Base-by-base conservation (phyloP, 2,888 invertebrate species). In the Drosophila siamana region DNA sequence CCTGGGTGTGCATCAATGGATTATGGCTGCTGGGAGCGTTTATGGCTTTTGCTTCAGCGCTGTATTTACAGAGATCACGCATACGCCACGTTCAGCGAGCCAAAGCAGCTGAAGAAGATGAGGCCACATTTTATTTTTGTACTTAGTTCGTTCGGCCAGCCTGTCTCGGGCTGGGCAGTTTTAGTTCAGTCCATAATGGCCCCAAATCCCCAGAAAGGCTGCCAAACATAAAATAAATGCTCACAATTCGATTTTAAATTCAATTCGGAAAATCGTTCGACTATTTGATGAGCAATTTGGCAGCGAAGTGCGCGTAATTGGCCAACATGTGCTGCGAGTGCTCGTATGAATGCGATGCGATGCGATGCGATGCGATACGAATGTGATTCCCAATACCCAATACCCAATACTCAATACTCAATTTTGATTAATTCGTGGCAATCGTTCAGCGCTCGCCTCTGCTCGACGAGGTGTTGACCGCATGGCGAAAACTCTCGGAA, bases 381-480 rank as follows among this genome's bases (percentile, higher is more conserved):
- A 38, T 62, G 44, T 41, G 62, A 56, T n/a, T 33, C 30, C 11
- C 11, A 30, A 11, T 19, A 19, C 11, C 30, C 30, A 9, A 30
- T 30, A 22, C 22, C 54, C 19, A 28, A 47, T 47, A 33, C 41
- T 13, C 36, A 4, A 28, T 61, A n/a, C n/a, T n/a, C n/a, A n/a
- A n/a, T 52, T 66, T 67, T 80, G 73, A 80, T 86, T 83, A 69
- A 86, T 80, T 78, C 66, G 57, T 11, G 69, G 66, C 77, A 66
- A 83, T 80, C 59, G 48, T 57, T 71, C 60, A 70, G 8, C 26
- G 48, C 30, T 57, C 65, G 50, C 28, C 38, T 41, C 41, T n/a
- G 2, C 8, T 36, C 8, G 33, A 40, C 15, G 36, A 50, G 73
- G 57, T 70, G 50, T 50, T 64, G 38, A 48, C 43, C 44, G n/a